Percentiles rank a stretch among this genome's conserved stretches.
Conservation (phyloP, 2,888 invertebrate genomes). For the Chelonus formosanus region DNA sequence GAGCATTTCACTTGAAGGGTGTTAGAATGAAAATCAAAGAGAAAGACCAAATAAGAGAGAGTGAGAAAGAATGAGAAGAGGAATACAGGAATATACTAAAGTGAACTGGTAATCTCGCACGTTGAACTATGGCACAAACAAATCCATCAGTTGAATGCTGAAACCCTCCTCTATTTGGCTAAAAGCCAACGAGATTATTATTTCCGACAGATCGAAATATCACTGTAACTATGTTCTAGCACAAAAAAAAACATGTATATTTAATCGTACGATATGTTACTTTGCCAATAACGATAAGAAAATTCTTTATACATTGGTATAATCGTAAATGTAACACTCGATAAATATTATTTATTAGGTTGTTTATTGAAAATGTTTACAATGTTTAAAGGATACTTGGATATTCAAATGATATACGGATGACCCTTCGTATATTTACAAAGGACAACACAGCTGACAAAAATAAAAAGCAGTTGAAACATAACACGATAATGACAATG, state of each 20-base stretch:
- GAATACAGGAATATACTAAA: conserved; percentile 5
- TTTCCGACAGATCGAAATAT: conserved; percentile 51
- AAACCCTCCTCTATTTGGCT: conserved; percentile 50
- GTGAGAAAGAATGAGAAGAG: conserved; percentile 5
- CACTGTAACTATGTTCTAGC: conserved; percentile 25
- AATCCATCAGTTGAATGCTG: conserved; percentile 50
- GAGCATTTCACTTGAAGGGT: conserved; percentile 18
- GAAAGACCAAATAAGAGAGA: not conserved
- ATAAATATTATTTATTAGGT: too few relatives aligned
- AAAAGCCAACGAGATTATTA: conserved; percentile 55
- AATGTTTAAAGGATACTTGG: too few relatives aligned
- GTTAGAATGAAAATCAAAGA: not conserved
- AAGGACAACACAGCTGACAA: too few relatives aligned
- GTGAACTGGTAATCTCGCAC: conserved; percentile 33
- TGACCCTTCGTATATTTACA: too few relatives aligned
- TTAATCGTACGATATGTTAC: not conserved
- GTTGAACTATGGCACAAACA: conserved; percentile 49
- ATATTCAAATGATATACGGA: too few relatives aligned
- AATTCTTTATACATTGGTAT: too few relatives aligned
- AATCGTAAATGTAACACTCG: too few relatives aligned
- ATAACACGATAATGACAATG: too few relatives aligned
- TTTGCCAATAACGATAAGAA: too few relatives aligned
- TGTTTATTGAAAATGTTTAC: too few relatives aligned
- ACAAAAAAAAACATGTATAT: conserved; percentile 8
- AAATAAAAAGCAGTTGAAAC: too few relatives aligned